Evolutionary conservation across 1,140 invertebrate genomes (phyloP), one percentile per base, ranked within the genome.

Genomic region (Halictus rubicundus): DNA sequence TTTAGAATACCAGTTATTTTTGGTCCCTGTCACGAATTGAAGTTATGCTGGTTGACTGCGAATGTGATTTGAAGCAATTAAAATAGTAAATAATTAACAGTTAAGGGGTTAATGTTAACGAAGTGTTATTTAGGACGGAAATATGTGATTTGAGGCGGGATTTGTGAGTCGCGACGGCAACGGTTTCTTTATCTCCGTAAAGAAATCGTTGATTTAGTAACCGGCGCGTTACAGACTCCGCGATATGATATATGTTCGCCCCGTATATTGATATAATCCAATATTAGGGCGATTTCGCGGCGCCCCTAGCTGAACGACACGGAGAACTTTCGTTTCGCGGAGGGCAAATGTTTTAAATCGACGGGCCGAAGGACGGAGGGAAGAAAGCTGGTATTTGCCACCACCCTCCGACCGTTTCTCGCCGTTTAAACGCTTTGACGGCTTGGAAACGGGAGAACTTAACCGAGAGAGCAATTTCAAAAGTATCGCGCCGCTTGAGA

Each of bases 271-370:
- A 81, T 78, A 81, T 81, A 81, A 81, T 81, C 79, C 74, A 78
- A 81, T 81, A 78, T 81, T 81, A 71, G 79, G 79, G 74, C 61
- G 73, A 78, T 78, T 65, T 52, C 80, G 59, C 49, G 68, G 68
- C 78, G 68, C 78, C 72, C 72, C 52, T 16, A n/a, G 9, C 27
- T 19, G 25, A 74, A 54, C 49, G 73, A 69, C 71, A 74, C 73
- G 74, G 6, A 69, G 66, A 78, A 78, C 74, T 81, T 81, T 71
- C 80, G 80, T 78, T 68, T 9, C 57, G 52, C 78, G 68, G 54
- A 68, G 69, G 80, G 76, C 77, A 79, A 77, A 81, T 77, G 79
- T 81, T 81, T 81, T 81, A 81, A 81, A 81, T 81, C 80, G 80
- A 63, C 70, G 77, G 37, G 77, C 61, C 46, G 49, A 79, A 57